phyloP scores from a whole-genome alignment of 2,888 invertebrate genomes.

The Lathronympha strigana region DNA sequence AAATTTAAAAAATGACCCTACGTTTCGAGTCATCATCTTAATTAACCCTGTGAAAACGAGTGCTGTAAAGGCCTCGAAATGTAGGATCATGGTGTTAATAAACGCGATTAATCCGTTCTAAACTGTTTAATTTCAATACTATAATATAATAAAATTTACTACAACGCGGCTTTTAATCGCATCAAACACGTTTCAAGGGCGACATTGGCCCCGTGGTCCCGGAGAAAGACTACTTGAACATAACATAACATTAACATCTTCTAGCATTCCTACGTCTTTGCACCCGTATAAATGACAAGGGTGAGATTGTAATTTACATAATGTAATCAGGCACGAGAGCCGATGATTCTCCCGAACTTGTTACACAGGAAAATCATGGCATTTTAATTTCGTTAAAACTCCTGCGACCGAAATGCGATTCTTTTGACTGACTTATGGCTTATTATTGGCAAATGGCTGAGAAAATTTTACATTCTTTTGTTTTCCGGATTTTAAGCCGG shows the following conservation, averaged over 20 bases:
- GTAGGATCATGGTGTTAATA: too few relatives aligned
- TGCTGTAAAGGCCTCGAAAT: too few relatives aligned
- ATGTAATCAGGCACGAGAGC: slow-evolving; percentile 74
- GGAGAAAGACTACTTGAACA: too few relatives aligned
- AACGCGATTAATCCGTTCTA: too few relatives aligned
- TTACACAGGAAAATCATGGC: slow-evolving; percentile 62
- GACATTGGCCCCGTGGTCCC: too few relatives aligned
- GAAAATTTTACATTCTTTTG: slow-evolving; percentile 38
- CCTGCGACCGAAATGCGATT: slow-evolving; percentile 52
- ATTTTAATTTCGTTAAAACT: slow-evolving; percentile 73
- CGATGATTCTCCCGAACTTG: slow-evolving; percentile 68
- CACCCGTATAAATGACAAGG: slow-evolving; percentile 67
- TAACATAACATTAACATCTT: slow-evolving; percentile 39
- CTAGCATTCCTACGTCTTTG: slow-evolving; percentile 52
- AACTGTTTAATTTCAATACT: too few relatives aligned
- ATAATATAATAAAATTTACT: too few relatives aligned
- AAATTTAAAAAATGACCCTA: too few relatives aligned
- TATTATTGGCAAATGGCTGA: slow-evolving; percentile 49
- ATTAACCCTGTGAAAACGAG: too few relatives aligned
- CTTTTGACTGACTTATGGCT: slow-evolving; percentile 51
- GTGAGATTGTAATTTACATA: slow-evolving; percentile 69
- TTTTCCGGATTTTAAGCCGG: slow-evolving; percentile 30
- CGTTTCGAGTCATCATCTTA: too few relatives aligned
- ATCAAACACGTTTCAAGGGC: too few relatives aligned
- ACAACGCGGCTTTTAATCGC: too few relatives aligned